Base-by-base conservation (phyloP, 2,888 invertebrate genomes). In the Acholoe squamosa region DNA sequence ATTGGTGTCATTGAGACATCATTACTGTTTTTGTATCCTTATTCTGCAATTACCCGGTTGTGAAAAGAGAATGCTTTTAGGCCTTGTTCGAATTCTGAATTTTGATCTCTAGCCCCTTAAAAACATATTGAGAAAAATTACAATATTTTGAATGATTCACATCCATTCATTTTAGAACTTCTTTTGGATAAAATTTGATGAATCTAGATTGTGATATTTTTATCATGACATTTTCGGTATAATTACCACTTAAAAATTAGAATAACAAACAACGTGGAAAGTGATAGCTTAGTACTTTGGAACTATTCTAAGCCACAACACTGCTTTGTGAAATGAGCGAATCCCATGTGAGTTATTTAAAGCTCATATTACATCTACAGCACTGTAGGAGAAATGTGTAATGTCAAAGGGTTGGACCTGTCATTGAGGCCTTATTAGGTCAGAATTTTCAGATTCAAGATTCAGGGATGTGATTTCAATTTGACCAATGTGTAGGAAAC, bases 161-260 rank as follows among this genome's bases (percentile, higher is more conserved):
- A n/a, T 28, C 22, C 61, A 22, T 61, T 61, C 1, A 1, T n/a
- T 7, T 76, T 76, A 28, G 7, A 28, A 76, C 5, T 31, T 25
- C 16, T 76, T 76, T 76, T 25, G 31, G 1, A 28, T 76, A 28
- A 3, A n/a, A 19, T n/a, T 76, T 31, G 0, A 19, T 28, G 31
- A 14, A 31, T n/a, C 76, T 76, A 28, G 80, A 80, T 80, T 80
- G 80, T 80, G 80, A 43, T 80, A 43, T 33, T 61, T n/a, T 80
- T 80, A 80, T 80, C 80, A 80, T 80, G 80, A 80, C 80, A 80
- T 34, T 14, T 80, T 43, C 34, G 28, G 19, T 33, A 80, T 22
- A 43, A 43, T 7, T 43, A 34, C 80, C 19, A 31, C 28, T 76
- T 76, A 71, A 80, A 7, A 80, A 10, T 19, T 61, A 61, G 28